Base-by-base conservation (phyloP, 2,888 invertebrate species). In the Nemotelus nigrinus region DNA sequence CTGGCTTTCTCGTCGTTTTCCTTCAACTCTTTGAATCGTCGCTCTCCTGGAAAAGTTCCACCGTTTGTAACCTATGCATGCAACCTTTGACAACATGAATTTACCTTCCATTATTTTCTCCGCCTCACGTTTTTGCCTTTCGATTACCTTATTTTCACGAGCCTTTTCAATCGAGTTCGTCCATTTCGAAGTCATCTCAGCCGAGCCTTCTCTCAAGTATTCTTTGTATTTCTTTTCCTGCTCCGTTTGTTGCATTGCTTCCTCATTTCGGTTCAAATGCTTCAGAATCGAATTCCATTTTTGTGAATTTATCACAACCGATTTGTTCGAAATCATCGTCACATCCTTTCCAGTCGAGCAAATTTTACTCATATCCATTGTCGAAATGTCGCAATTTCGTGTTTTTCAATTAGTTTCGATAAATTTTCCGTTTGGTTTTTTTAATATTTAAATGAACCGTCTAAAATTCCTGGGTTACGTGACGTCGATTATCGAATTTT, bases 101-200 rank as follows among this genome's bases (percentile, higher is more conserved):
- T 50, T 76, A 79, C 79, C 77, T 50, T 80, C 78, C 3, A 76
- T 25, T 55, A 80, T 79, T 64, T 83, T 82, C 39, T 82, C 80
- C 39, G 81, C 63, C 60, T 82, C 82, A 44, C 82, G 80, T n/a
- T 83, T 82, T 43, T 82, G 82, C 0, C 74, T 81, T 80, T 47
- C 81, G 75, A 48, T 55, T 39, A 53, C 44, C 74, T 80, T 78
- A 43, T 77, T 79, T 53, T 78, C 65, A 58, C 68, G 76, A 67
- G 63, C 78, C 82, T 87, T 87, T 82, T 88, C 85, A 55, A 86
- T 82, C 0, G 87, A 87, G 63, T 87, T 86, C n/a, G 84, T 85
- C 88, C 88, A 89, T 74, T 83, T 83, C 80, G 85, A 84, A 0
- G 86, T 88, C 86, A 89, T 86, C 7, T 84, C 83, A 60, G 86